Base-by-base conservation (phyloP, 2,797 vertebrate genomes). In the Sylvia borin region DNA sequence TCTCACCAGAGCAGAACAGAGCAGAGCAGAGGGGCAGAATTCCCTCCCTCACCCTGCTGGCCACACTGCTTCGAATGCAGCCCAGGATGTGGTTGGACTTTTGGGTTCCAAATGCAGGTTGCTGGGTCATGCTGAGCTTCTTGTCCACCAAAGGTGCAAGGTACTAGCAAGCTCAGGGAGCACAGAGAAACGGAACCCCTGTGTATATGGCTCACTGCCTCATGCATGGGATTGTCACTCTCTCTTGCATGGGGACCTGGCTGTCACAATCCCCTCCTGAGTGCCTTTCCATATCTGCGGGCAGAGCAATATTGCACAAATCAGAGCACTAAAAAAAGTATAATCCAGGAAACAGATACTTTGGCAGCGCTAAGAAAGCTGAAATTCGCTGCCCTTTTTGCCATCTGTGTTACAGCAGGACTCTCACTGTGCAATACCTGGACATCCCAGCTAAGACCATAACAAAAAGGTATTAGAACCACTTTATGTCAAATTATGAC, bases 11-110 rank as follows among this genome's bases (percentile, higher is more conserved):
- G 65, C 10, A 43, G 22, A 75, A 15, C 11, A 75, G 34, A 48
- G 62, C 7, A 40, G 40, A 40, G 17, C 3, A 62, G 38, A 58
- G n/a, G 17, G 5, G 21, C 14, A 65, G 45, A 53, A 53, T 42
- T 18, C 16, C 6, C 7, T 65, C 25, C 8, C 66, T 60, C 6
- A 6, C 24, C 32, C 31, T 53, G 58, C 45, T 90, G 47, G 9
- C 22, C 13, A 6, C 0, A 0, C 8, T 47, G 22, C 58, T 34
- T 20, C 17, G 32, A 58, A 40, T 53, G 53, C 3, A 47, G 38
- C 21, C 40, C 40, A 47, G 53, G 18, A 60, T 5, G 3, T 12
- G 16, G 16, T 1, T 53, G 31, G 26, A 21, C 10, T 42, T 66
- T 20, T 9, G 9, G 34, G 40, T 40, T 60, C 16, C 22, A 47